A percentile compares a stretch with the other conserved stretches of the same genome.
Conservation (phyloP, 2,113 vertebrate species). For the Cavia aperea region DNA sequence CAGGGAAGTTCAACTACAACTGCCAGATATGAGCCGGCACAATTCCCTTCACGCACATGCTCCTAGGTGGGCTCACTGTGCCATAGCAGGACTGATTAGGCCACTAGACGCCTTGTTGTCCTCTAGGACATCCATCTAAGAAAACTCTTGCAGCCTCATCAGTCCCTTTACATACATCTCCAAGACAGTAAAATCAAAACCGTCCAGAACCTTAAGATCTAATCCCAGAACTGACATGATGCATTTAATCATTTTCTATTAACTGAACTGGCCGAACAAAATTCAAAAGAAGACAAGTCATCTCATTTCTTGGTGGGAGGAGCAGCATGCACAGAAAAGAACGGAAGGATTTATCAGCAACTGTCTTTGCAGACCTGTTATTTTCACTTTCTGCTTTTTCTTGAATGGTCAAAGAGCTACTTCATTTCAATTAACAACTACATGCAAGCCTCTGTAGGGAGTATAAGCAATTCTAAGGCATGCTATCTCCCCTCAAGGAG, state of each 20-base stretch:
- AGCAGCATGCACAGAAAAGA: not conserved
- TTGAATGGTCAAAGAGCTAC: not conserved
- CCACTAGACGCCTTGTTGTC: not conserved
- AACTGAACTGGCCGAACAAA: not conserved
- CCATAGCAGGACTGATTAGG: not conserved
- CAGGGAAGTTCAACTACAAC: not conserved
- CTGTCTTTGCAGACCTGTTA: not conserved
- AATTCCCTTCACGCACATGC: not conserved
- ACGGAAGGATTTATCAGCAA: not conserved
- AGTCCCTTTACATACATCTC: not conserved
- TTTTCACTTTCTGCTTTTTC: not conserved
- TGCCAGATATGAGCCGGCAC: not conserved
- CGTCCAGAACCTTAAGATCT: not conserved
- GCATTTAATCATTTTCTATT: not conserved
- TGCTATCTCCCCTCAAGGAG: constrained; percentile 22
- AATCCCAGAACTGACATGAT: not conserved
- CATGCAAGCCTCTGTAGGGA: not conserved
- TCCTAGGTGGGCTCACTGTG: not conserved
- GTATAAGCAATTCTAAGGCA: constrained; percentile 23
- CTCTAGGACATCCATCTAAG: not conserved
- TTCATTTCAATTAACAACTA: constrained; percentile 6
- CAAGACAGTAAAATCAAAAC: not conserved
- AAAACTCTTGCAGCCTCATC: not conserved
- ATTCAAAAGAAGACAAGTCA: not conserved
- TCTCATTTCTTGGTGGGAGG: not conserved